A percentile compares a stretch with the other conserved stretches of the same genome.
These are phyloP conservation scores for Tetramorium alpestre DNA, from an alignment of 1,140 invertebrate species.

Conservation along the genomic window DNA sequence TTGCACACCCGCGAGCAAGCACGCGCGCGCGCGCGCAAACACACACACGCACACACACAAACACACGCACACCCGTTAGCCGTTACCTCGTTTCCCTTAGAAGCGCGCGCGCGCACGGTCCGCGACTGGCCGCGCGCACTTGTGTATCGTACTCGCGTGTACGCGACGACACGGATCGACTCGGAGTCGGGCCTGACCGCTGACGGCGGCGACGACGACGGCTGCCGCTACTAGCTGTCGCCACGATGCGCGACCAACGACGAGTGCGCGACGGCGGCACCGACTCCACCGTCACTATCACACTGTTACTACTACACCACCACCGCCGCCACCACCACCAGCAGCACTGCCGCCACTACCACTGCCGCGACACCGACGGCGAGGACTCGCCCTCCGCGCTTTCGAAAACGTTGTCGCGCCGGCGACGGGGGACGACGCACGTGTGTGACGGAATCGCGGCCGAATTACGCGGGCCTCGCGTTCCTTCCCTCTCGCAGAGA, in stretches of 20 bases:
- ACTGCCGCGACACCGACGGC: background rate
- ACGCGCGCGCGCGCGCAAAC: background rate
- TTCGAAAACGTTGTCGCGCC: constrained; percentile 16
- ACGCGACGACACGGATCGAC: constrained; percentile 25
- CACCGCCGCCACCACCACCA: background rate
- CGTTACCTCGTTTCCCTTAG: background rate
- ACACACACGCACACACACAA: too few species aligned
- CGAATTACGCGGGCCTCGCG: constrained; percentile 1
- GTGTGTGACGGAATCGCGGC: constrained; percentile 61
- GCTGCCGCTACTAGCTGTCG: constrained; percentile 49
- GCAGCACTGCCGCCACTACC: background rate
- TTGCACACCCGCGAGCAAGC: background rate
- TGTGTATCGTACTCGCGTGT: background rate
- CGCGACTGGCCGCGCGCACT: background rate
- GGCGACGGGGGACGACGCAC: constrained; percentile 42
- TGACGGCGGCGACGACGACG: constrained; percentile 20
- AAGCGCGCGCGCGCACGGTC: background rate
- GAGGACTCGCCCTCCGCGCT: constrained; percentile 32
- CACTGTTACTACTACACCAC: background rate
- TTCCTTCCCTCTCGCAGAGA: constrained; percentile 39
- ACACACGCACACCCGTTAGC: background rate
- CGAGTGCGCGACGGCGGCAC: constrained; percentile 36
- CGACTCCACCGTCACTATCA: background rate
- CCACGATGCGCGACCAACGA: constrained; percentile 48
- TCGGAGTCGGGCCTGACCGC: constrained; percentile 3